phyloP scores from a whole-genome alignment of 2,797 vertebrate species.

The Neosilurus hyrtlii region DNA sequence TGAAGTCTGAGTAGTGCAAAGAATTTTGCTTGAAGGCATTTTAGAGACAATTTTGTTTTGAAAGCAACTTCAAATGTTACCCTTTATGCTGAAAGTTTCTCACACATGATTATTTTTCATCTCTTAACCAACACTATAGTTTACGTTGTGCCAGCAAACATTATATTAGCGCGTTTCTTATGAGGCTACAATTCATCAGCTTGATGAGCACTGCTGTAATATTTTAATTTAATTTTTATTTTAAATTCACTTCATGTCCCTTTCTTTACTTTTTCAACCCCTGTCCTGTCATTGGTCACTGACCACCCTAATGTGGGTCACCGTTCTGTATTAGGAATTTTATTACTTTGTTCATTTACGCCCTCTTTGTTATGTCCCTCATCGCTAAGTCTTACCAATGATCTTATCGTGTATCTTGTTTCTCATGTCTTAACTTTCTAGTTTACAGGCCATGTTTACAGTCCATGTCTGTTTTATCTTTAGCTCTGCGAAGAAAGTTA shows the following conservation, averaged over 20 bases:
- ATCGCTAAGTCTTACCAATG: not conserved
- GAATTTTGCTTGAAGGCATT: no score
- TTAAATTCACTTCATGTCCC: not conserved
- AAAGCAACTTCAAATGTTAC: not conserved
- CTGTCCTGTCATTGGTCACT: not conserved
- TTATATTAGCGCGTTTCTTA: not conserved
- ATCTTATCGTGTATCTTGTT: not conserved
- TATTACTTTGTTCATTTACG: not conserved
- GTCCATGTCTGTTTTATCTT: not conserved
- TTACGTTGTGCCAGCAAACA: not conserved
- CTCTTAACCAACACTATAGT: not conserved
- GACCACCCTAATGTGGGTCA: not conserved
- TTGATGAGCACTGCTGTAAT: not conserved
- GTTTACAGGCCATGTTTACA: not conserved
- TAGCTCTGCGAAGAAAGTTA: no score
- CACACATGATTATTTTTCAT: not conserved
- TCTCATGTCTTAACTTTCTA: not conserved
- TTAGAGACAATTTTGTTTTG: no score
- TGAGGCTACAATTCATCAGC: not conserved
- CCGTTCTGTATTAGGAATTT: not conserved
- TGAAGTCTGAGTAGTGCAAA: not conserved
- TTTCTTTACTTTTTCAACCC: not conserved
- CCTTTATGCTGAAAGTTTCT: not conserved
- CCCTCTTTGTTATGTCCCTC: not conserved
- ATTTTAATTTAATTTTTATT: not conserved